These are phyloP conservation scores for Meteorus sp. DNA, from an alignment of 1,140 invertebrate species.

Conservation along the genomic window DNA sequence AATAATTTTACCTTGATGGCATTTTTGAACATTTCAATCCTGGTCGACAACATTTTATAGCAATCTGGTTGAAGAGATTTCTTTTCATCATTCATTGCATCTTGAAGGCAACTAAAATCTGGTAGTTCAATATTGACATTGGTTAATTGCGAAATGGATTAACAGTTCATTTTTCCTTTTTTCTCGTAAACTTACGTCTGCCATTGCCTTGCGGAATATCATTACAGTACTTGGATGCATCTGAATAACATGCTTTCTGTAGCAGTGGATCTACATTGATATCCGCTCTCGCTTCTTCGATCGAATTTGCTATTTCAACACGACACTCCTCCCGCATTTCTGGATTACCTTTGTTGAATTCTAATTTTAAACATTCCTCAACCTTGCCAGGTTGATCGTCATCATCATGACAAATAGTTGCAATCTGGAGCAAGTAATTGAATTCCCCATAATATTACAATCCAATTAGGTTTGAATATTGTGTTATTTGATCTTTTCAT, in stretches of 20 bases:
- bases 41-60: conserved; percentile 73
- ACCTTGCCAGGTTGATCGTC: conserved; percentile 60
- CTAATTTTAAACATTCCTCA: conserved; percentile 84
- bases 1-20: conserved; percentile 71
- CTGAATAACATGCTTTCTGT: conserved; percentile 75
- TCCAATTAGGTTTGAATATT: conserved; percentile 9
- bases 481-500: too few relatives aligned
- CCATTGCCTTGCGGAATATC: conserved; percentile 83
- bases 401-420: conserved; percentile 56
- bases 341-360: conserved; percentile 71
- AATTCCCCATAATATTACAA: neutral
- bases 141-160: conserved; percentile 12
- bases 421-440: conserved; percentile 44
- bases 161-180: conserved; percentile 5
- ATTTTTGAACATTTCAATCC: conserved; percentile 88
- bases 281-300: conserved; percentile 78
- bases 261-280: conserved; percentile 82
- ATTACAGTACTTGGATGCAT: conserved; percentile 82
- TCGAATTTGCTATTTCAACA: conserved; percentile 79
- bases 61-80: conserved; percentile 75
- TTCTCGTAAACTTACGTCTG: conserved; percentile 67
- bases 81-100: conserved; percentile 67
- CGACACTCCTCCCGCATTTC: conserved; percentile 72
- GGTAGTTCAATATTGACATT: conserved; percentile 37
- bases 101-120: conserved; percentile 84